Evolutionary conservation across 1,140 invertebrate species (phyloP), one percentile per base, ranked within the genome.

Genomic region (Lepeophtheirus salmonis): DNA sequence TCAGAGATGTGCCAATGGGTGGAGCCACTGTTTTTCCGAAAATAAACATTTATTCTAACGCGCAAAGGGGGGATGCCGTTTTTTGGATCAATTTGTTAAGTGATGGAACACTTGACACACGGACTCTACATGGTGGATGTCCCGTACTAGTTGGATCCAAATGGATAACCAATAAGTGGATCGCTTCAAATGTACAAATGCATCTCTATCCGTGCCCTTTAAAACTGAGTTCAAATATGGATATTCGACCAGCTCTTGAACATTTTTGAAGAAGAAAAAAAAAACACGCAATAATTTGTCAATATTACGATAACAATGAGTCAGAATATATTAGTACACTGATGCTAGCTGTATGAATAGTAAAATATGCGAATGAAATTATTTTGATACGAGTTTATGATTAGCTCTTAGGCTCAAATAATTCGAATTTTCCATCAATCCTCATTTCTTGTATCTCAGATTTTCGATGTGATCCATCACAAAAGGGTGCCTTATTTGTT

Each of bases 401-500:
- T 41, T 41, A 10, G n/a, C n/a, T n/a, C n/a, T 54, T 54, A 2
- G 55, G 55, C 13, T 57, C 26, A 24, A 57, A 57, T 16, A 57
- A n/a, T n/a, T 50, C 23, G 2, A 57, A 17, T 57, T 57, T 57
- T 24, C 55, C 55, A 2, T 57, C 57, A 4, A 60, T 12, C 17
- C 30, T 50, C 60, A 23, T 60, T 12, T 54, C 25, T 61, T 68
- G 61, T 10, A 73, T 67, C 18, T 62, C 63, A 63, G 64, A 55
- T 4, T 63, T 64, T 50, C 69, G 66, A 70, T 97, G 94, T 21
- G 89, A 84, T 20, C 94, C 94, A 77, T 99, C 95, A 77, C 95
- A 99, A 70, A 97, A 97, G 6, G 95, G 95, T 66, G 88, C 76
- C 67, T 91, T 86, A 50, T 78, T 77, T 2, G 92, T 94, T 70